Conservation (phyloP, 2,113 vertebrate genomes). For the Caranx melampygus region DNA sequence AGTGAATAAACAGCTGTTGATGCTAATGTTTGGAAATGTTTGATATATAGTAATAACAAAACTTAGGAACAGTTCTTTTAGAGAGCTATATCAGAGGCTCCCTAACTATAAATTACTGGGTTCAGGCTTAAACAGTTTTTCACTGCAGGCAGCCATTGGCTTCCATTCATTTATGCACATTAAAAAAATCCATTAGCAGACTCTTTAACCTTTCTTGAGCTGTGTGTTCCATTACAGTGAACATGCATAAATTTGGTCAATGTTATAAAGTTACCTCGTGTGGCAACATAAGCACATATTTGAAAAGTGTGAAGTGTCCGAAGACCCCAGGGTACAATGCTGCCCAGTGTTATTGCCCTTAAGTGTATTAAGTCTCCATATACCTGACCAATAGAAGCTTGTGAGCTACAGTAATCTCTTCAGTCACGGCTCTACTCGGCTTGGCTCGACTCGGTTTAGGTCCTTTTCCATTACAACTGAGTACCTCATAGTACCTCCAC, state of each 20-base stretch:
- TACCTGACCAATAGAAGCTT: no score
- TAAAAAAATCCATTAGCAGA: conserved; percentile 36
- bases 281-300: conserved; percentile 11
- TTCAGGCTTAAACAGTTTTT: background rate
- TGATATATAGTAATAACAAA: no score
- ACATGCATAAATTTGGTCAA: conserved; percentile 6
- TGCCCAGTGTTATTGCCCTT: no score
- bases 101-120: background rate
- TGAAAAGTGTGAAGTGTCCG: background rate
- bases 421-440: no score
- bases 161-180: conserved; percentile 22
- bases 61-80: background rate
- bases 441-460: no score
- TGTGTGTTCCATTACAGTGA: conserved; percentile 16
- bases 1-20: no score
- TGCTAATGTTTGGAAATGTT: no score
- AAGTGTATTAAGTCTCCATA: no score
- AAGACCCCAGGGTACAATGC: no score
- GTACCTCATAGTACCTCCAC: no score
- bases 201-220: conserved; percentile 15
- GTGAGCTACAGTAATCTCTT: no score
- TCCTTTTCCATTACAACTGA: no score
- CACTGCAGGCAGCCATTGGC: background rate
- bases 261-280: background rate
- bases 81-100: background rate